A percentile compares a stretch with the other conserved stretches of the same genome.
Conservation (phyloP, 2,113 vertebrate genomes). For the Mus spicilegus region DNA sequence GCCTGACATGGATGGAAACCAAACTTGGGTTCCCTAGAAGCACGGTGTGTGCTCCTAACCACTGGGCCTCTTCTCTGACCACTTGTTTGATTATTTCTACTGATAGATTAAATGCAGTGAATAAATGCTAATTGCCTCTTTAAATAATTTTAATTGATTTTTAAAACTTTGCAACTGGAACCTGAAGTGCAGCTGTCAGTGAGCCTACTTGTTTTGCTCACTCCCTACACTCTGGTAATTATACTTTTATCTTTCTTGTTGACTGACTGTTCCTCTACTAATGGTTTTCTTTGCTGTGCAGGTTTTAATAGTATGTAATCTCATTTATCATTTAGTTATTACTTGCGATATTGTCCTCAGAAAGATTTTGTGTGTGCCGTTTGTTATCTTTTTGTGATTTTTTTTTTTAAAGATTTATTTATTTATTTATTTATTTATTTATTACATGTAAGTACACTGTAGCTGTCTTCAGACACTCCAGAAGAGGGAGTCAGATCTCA, state of each 20-base stretch:
- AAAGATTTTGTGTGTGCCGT: neutral
- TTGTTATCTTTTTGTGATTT: neutral
- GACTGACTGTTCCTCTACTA: neutral
- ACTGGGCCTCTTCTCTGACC: neutral
- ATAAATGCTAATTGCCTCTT: constrained; percentile 28
- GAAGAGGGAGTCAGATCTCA: too few relatives aligned
- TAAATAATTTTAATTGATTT: constrained; percentile 36
- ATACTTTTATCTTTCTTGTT: neutral
- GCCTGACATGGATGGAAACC: neutral
- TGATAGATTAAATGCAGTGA: neutral
- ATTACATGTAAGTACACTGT: too few relatives aligned
- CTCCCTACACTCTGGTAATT: neutral
- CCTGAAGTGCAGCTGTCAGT: neutral
- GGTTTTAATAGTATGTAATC: neutral
- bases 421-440: too few relatives aligned
- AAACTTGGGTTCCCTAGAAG: neutral
- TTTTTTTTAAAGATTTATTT: too few relatives aligned
- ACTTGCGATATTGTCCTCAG: neutral
- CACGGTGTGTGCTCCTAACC: neutral
- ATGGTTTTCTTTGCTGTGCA: neutral
- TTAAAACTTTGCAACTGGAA: neutral
- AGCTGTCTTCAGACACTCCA: too few relatives aligned
- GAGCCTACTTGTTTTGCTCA: neutral
- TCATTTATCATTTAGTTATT: neutral
- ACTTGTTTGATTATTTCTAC: neutral